Conservation (phyloP, 2,113 vertebrate species). For the Silurus asotus region DNA sequence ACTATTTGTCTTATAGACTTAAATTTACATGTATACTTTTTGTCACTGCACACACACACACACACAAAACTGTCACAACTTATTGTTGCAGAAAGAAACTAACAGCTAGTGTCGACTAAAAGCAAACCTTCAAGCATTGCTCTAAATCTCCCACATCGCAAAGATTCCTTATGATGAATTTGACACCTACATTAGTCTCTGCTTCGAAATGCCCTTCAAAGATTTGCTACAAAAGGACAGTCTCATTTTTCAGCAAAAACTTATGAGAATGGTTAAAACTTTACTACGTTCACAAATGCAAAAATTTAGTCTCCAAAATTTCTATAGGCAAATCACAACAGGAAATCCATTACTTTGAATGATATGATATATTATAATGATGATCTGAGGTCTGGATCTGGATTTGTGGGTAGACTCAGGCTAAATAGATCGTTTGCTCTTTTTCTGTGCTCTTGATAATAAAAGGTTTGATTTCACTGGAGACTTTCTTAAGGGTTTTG, state of each 20-base stretch:
- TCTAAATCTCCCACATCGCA: not conserved
- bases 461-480: not conserved
- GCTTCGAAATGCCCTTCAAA: slow-evolving; percentile 4
- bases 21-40: not conserved
- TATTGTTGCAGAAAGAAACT: not conserved
- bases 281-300: slow-evolving; percentile 2
- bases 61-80: not conserved
- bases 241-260: not conserved
- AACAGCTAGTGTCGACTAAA: not conserved
- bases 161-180: not conserved
- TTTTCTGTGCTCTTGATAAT: slow-evolving; percentile 21
- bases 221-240: not conserved
- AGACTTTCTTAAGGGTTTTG: slow-evolving; percentile 3
- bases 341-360: slow-evolving; percentile 6
- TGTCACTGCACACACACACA: not conserved
- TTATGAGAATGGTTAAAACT: slow-evolving; percentile 12
- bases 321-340: not conserved
- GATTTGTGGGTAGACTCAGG: not conserved
- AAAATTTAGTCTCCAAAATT: slow-evolving; percentile 1
- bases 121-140: not conserved
- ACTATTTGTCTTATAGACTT: not conserved
- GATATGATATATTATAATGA: not conserved
- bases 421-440: not conserved
- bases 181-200: not conserved
- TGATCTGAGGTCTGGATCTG: not conserved